These are phyloP conservation scores for Osedax frankpressi DNA, from an alignment of 2,888 invertebrate genomes.

Conservation along the genomic window DNA sequence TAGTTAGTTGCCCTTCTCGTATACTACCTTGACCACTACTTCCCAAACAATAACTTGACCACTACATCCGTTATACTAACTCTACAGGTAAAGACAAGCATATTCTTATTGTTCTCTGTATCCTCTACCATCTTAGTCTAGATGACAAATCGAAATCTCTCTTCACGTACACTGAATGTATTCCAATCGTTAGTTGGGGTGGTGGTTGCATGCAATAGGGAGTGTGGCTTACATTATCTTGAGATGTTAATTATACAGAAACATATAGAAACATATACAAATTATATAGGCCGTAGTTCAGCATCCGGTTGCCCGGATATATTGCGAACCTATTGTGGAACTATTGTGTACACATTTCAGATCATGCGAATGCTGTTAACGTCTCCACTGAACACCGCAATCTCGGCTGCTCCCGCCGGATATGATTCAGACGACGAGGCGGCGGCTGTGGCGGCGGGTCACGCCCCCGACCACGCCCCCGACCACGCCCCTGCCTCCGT, in stretches of 20 bases:
- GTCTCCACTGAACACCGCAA: neutral
- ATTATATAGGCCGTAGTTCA: too few species aligned
- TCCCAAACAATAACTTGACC: too few species aligned
- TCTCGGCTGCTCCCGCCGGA: neutral
- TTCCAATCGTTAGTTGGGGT: constrained; percentile 53
- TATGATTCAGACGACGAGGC: neutral
- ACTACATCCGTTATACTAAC: too few species aligned
- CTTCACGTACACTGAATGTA: constrained; percentile 84
- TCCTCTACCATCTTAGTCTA: constrained; percentile 80
- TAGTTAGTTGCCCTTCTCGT: constrained; percentile 51
- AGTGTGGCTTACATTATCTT: too few species aligned
- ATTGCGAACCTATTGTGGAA: too few species aligned
- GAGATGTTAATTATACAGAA: neutral
- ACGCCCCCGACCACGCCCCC: neutral
- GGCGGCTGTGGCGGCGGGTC: neutral
- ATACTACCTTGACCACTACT: too few species aligned
- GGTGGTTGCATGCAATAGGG: too few species aligned
- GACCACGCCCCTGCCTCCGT: neutral
- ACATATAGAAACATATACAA: neutral
- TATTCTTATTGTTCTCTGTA: constrained; percentile 43
- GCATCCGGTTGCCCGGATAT: too few species aligned
- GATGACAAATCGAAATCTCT: constrained; percentile 83
- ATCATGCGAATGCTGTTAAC: constrained; percentile 47
- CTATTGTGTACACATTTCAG: constrained; percentile 30
- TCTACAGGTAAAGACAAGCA: constrained; percentile 45